phyloP scores from a whole-genome alignment of 2,888 invertebrate species.

The Drosophila diplacantha region DNA sequence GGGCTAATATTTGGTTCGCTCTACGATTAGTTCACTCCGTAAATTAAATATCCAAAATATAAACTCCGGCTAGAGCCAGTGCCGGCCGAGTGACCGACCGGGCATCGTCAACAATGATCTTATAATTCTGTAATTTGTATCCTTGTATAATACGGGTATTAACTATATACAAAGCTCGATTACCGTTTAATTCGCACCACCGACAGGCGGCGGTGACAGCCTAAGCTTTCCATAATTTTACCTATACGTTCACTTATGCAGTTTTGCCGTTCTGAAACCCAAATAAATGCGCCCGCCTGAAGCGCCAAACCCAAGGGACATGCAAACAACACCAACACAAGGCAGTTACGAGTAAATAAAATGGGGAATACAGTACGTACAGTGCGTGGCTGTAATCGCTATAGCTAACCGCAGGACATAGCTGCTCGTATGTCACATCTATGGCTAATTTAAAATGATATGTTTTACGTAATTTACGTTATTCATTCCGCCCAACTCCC shows the following conservation, averaged over 20 bases:
- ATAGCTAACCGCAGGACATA: constrained; percentile 48
- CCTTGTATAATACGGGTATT: constrained; percentile 29
- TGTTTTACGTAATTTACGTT: constrained; percentile 63
- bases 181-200: constrained; percentile 33
- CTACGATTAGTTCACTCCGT: constrained; percentile 28
- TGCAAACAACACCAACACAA: constrained; percentile 29
- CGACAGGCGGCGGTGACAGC: constrained; percentile 27
- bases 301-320: constrained; percentile 43
- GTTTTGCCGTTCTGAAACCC: constrained; percentile 69
- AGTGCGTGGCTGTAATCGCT: constrained; percentile 33
- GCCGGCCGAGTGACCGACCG: too few species aligned
- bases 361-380: constrained; percentile 21
- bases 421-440: constrained; percentile 36
- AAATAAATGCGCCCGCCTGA: constrained; percentile 40
- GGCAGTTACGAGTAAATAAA: constrained; percentile 1
- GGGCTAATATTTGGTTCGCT: constrained; percentile 44
- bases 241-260: constrained; percentile 69
- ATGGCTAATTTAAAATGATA: constrained; percentile 72
- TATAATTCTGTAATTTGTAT: constrained; percentile 30
- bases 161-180: constrained; percentile 70
- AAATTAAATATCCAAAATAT: constrained; percentile 52
- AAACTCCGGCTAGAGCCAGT: constrained; percentile 34
- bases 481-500: constrained; percentile 11
- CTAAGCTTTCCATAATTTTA: constrained; percentile 53
- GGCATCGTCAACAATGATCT: constrained; percentile 41